phyloP scores from a whole-genome alignment of 2,113 vertebrate species.

The Cranoglanis bouderius region DNA sequence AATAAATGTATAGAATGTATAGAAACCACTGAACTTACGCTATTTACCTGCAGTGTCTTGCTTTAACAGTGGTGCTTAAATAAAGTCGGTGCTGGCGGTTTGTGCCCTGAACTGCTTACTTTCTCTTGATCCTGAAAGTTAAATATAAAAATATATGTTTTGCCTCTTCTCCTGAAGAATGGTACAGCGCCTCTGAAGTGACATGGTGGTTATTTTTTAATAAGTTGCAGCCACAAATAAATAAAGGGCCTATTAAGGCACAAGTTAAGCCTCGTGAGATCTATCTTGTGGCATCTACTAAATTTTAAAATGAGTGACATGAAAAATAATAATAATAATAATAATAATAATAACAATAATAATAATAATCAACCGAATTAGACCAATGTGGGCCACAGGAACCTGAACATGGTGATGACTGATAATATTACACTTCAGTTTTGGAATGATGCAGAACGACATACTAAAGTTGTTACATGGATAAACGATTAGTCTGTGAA shows the following conservation, averaged over 20 bases:
- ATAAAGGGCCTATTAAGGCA: neutral
- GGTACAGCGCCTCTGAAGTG: neutral
- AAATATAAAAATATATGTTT: neutral
- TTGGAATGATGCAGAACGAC: no score
- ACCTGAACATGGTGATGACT: neutral
- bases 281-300: neutral
- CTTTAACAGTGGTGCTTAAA: neutral
- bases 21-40: neutral
- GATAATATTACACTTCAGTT: neutral
- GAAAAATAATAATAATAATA: no score
- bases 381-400: neutral
- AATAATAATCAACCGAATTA: neutral
- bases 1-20: no score
- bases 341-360: no score
- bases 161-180: neutral
- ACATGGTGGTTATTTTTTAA: neutral
- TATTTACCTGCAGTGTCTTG: neutral
- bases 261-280: neutral
- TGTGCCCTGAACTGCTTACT: neutral
- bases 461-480: neutral
- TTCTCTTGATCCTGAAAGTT: neutral
- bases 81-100: neutral
- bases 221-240: neutral
- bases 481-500: neutral
- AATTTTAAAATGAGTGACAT: neutral